These are phyloP conservation scores for Mallateleia sp. DNA, from an alignment of 2,888 invertebrate genomes.

Conservation along the genomic window DNA sequence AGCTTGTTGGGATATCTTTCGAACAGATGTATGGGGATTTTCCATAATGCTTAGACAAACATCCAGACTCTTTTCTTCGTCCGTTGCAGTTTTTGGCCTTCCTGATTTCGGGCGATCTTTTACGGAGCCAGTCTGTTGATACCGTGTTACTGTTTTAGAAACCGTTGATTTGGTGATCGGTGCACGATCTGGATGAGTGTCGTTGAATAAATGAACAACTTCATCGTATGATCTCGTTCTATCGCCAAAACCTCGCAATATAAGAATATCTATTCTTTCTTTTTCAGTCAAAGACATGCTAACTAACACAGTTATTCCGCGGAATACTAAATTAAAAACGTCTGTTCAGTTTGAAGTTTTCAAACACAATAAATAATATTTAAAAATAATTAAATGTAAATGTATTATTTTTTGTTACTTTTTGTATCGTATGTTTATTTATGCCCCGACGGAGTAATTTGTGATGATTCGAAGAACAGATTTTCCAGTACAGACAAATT, in stretches of 20 bases:
- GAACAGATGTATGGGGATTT: constrained; percentile 43
- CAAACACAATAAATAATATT: too few relatives aligned
- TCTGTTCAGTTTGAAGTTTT: constrained; percentile 15
- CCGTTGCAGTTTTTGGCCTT: constrained; percentile 50
- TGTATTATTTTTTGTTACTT: constrained; percentile 18
- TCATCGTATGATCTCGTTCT: constrained; percentile 16
- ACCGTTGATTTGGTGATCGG: constrained; percentile 24
- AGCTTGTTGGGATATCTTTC: constrained; percentile 41
- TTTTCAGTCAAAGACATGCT: constrained; percentile 8
- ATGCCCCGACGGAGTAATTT: background rate
- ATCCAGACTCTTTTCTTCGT: constrained; percentile 38
- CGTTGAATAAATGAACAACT: constrained; percentile 17
- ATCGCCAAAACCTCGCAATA: constrained; percentile 13
- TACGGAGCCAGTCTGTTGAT: constrained; percentile 33
- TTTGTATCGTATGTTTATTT: constrained; percentile 10
- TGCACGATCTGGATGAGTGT: constrained; percentile 9
- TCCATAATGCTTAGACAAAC: constrained; percentile 46
- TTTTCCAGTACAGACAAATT: constrained; percentile 17
- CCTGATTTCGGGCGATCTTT: constrained; percentile 40
- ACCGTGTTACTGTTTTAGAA: constrained; percentile 20
- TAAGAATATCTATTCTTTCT: constrained; percentile 9
- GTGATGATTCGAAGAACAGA: constrained; percentile 23
- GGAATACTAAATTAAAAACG: constrained; percentile 13
- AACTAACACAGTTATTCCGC: constrained; percentile 18
- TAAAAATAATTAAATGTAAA: too few relatives aligned